Evolutionary conservation across 2,797 vertebrate species (phyloP).

Genomic region (Caiman crocodilus): DNA sequence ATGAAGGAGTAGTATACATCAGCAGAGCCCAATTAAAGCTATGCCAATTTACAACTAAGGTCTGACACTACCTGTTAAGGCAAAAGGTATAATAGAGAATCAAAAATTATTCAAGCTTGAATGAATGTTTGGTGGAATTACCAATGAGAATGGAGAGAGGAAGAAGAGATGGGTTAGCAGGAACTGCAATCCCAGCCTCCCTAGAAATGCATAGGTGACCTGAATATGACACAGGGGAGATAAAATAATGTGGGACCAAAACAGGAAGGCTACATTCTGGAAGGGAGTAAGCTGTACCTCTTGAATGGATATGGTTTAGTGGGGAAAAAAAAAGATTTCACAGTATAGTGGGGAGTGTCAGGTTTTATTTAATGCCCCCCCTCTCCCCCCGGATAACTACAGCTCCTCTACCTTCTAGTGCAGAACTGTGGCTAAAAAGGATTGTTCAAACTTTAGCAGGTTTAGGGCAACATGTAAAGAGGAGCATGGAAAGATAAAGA

Average conservation of each 20-base stretch:
- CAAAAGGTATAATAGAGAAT: neutral
- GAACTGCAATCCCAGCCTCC: neutral
- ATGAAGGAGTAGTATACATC: too few species aligned
- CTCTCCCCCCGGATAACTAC: neutral
- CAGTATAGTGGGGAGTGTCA: neutral
- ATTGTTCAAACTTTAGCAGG: neutral
- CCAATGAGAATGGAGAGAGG: neutral
- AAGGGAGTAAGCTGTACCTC: neutral
- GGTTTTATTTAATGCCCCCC: neutral
- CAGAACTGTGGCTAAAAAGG: neutral
- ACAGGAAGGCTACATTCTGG: neutral
- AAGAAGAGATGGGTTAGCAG: neutral
- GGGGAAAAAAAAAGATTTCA: neutral
- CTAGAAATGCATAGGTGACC: neutral
- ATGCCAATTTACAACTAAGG: neutral
- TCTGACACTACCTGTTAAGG: neutral
- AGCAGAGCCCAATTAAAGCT: neutral
- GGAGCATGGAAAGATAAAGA: neutral
- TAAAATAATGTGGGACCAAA: neutral
- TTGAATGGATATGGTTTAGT: neutral
- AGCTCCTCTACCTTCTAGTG: neutral
- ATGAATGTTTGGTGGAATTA: neutral
- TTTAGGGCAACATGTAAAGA: rapidly evolving
- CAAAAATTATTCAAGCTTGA: neutral
- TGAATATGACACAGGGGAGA: rapidly evolving